Base-by-base conservation (phyloP, 1,140 invertebrate genomes). In the Planococcus citri region DNA sequence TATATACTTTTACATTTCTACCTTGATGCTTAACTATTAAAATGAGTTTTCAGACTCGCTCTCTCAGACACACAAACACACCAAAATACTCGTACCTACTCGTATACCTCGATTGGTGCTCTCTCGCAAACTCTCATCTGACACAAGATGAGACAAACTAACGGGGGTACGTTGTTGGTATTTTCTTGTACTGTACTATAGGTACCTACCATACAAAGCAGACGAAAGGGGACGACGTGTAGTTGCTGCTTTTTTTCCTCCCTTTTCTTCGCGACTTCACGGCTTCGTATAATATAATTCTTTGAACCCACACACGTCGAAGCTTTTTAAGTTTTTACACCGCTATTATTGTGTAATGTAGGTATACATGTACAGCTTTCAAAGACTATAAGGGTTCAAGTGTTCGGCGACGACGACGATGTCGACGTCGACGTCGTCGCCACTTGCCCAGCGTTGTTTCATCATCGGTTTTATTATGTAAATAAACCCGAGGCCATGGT, bases 271-370 rank as follows among this genome's bases (percentile, higher is more conserved):
- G 10, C n/a, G 10, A 51, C 41, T 51, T 51, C 17, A 2, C 3
- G 12, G 4, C 29, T 12, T 12, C 29, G 29, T 3, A 33, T 33
- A 33, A 6, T n/a, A 3, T 17, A n/a, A n/a, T n/a, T 6, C 41
- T 51, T 51, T 51, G 41, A 9, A n/a, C 6, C 41, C 6, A 51
- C 29, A 33, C 17, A 17, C 17, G 17, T n/a, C 6, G 6, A n/a
- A 51, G 41, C 41, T 51, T 51, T 51, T 51, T 51, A 51, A 51
- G 41, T 51, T 51, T 51, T 51, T 51, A 51, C 41, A 51, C 41
- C 41, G 41, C 41, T 51, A 51, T 51, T 2, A 20, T 51, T 3
- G 3, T 33, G 41, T 51, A 51, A 51, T 20, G 41, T 3, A 3
- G 29, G 29, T 12, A 6, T 12, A 33, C 12, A n/a, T n/a, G n/a